phyloP scores from a whole-genome alignment of 2,888 invertebrate species.

The Andricus quercusramuli region DNA sequence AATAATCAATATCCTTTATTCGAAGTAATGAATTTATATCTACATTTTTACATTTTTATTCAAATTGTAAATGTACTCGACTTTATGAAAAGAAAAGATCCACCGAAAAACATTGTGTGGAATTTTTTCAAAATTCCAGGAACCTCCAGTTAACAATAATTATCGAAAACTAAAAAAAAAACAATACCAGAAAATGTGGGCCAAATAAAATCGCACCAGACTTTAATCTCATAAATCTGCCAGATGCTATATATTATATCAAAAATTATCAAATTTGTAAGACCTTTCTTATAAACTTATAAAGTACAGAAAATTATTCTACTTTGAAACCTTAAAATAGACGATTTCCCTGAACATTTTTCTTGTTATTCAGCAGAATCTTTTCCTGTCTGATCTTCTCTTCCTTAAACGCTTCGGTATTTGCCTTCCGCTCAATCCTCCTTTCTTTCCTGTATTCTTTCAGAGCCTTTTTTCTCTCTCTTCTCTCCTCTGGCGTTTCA shows the following conservation, averaged over 20 bases:
- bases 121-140: too few species aligned
- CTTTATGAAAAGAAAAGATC: neutral
- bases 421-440: constrained; percentile 90
- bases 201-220: neutral
- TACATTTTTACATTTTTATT: neutral
- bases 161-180: neutral
- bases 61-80: neutral
- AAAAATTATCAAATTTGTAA: neutral
- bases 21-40: neutral
- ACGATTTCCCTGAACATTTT: constrained; percentile 86
- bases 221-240: neutral
- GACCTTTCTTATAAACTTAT: neutral
- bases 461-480: constrained; percentile 87
- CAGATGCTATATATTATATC: neutral
- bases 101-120: too few species aligned
- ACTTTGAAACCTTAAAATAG: constrained; percentile 79
- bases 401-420: constrained; percentile 90
- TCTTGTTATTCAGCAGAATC: constrained; percentile 87
- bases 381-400: constrained; percentile 91
- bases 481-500: constrained; percentile 89
- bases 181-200: neutral
- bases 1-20: too few species aligned
- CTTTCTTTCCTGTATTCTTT: constrained; percentile 90
- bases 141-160: neutral
- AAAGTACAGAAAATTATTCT: neutral